Evolutionary conservation across 2,113 vertebrate species (phyloP), one percentile per base, ranked within the genome.

Genomic region (Melospiza georgiana): DNA sequence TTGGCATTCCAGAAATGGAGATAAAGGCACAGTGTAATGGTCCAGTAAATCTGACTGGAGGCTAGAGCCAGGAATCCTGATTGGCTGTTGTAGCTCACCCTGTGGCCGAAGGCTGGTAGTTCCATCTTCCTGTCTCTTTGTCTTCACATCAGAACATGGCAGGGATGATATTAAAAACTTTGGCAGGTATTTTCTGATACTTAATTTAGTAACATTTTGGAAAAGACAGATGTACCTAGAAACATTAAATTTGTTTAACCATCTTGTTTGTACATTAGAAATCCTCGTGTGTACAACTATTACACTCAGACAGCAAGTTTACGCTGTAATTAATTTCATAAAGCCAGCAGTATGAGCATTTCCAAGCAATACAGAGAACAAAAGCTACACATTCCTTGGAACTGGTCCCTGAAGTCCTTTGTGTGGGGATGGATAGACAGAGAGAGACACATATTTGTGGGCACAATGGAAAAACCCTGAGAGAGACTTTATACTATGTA

Each of bases 341-440:
- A 84, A 87, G 51, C 77, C 49, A 72, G 30, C 55, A 77, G 41
- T 4, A 1, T 59, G 33, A 78, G 28, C 28, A 61, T 94, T 94
- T 94, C 41, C 62, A 72, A 37, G 44, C 44, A 65, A 43, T 48
- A 79, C 28, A 49, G 20, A 76, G 61, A 92, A 89, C 37, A 94
- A 86, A 90, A 92, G 24, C 39, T 79, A 14, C 58, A 48, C 20
- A 27, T 95, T 90, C 86, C 37, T 92, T 93, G 93, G 61, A 96
- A 89, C 44, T 59, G 67, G 48, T 87, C 46, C 37, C 62, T 92
- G 24, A 81, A 88, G 65, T 59, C 55, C 23, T 87, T 89, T 78
- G 30, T 84, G 21, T 66, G 51, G 17, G 9, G 23, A 48, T 73
- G 41, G 27, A 73, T 57, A 69, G 61, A 55, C 31, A 63, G 14